Evolutionary conservation across 2,888 invertebrate genomes (phyloP), one percentile per base, ranked within the genome.

Genomic region (Gymnocheta viridis): DNA sequence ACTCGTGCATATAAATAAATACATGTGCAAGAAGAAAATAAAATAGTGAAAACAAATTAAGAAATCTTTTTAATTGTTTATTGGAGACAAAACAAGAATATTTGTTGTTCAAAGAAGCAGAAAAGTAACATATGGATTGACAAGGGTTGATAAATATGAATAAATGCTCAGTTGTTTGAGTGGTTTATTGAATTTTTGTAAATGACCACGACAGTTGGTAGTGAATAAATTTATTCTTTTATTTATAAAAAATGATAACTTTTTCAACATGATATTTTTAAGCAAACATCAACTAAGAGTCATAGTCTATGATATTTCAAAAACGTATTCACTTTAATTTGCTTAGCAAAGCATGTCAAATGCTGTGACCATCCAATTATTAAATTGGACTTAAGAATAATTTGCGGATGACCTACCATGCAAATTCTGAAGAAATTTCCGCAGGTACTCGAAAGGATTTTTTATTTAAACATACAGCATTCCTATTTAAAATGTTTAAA

Each of bases 51-150:
- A 47, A 2, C 3, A 22, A 76, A 44, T 44, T n/a, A 32, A 29
- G 38, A 62, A 62, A 44, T 51, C 38, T 12, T 47, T 2, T 41
- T 51, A 73, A 83, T 86, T 85, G 73, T 58, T 82, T 85, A 85
- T 87, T 82, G 29, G 85, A 87, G 87, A 82, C 0, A 27, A 64
- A 47, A 64, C 22, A 64, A 47, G 24, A 69, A 27, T 27, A 27
- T 41, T 19, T n/a, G n/a, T 54, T 17, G 17, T 62, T 58, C 7
- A 1, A 41, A 44, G 1, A 22, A 19, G 9, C 1, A 72, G 7
- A 72, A 47, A 87, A 85, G 87, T 87, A 89, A 88, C 89, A 89
- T 89, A 87, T 89, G 89, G 87, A 86, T 29, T 85, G 85, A 84
- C 69, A 17, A 69, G 76, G 81, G 80, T 81, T 67, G 51, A 47